Percentiles rank a stretch among this genome's conserved stretches.
Evolutionary conservation across 2,888 invertebrate species (phyloP).

Genomic region (Seira ritae): DNA sequence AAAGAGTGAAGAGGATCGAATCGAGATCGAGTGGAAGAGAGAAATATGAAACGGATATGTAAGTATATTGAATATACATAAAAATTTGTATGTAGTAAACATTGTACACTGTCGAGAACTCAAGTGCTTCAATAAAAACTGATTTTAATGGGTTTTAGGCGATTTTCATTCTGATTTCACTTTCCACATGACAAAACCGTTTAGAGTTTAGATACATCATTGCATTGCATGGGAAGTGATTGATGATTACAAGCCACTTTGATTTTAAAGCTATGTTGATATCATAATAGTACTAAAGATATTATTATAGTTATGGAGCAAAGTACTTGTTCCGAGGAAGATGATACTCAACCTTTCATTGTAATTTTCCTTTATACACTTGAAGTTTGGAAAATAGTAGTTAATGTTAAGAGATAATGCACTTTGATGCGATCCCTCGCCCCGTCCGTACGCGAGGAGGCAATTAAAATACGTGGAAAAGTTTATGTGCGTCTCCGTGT

Average conservation of each 20-base stretch:
- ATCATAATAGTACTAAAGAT: too few species aligned
- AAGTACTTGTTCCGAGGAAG: too few species aligned
- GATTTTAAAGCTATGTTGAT: too few species aligned
- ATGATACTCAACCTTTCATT: background rate
- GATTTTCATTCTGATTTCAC: background rate
- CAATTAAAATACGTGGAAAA: background rate
- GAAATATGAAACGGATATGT: too few species aligned
- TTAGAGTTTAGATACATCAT: too few species aligned
- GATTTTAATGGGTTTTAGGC: background rate
- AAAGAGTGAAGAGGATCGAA: too few species aligned
- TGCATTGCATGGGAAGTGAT: too few species aligned
- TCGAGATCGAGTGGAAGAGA: too few species aligned
- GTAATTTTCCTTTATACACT: background rate
- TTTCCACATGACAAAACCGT: too few species aligned
- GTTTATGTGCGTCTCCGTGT: background rate
- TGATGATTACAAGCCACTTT: too few species aligned
- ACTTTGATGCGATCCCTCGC: background rate
- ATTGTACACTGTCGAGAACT: background rate
- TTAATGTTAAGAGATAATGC: background rate
- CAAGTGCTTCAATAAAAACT: background rate
- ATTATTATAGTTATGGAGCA: too few species aligned
- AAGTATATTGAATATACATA: too few species aligned
- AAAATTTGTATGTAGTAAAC: background rate
- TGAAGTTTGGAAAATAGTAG: background rate
- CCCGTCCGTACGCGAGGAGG: background rate